Evolutionary conservation across 2,113 vertebrate genomes (phyloP).

Genomic region (Perca flavescens): DNA sequence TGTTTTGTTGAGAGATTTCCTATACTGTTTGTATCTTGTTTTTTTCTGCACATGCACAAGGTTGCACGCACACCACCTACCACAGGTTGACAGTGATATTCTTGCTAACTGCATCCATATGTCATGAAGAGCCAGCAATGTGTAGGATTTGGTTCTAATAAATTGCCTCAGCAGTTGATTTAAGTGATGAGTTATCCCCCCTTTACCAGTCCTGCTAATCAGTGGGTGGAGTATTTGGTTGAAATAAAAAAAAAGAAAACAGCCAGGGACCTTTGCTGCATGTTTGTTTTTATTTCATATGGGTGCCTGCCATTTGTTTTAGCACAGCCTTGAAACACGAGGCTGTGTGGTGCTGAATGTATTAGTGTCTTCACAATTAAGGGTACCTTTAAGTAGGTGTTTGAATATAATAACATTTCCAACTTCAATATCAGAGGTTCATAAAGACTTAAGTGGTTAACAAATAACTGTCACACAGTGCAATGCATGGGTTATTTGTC

Average conservation of each 20-base stretch:
- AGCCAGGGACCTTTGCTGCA: neutral
- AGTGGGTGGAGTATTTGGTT: conserved; percentile 6
- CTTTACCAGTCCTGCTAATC: neutral
- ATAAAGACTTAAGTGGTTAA: neutral
- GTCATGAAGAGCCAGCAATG: neutral
- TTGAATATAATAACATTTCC: neutral
- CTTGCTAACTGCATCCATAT: neutral
- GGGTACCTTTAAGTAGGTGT: neutral
- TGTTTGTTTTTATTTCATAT: neutral
- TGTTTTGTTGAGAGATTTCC: conserved; percentile 32
- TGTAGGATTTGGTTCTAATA: neutral
- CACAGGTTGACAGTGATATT: conserved; percentile 18
- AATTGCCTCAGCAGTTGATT: neutral
- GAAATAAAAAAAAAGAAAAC: neutral
- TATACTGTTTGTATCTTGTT: conserved; percentile 43
- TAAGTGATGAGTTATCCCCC: neutral
- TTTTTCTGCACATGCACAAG: conserved; percentile 25
- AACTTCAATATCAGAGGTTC: neutral
- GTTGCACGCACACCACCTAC: conserved; percentile 46
- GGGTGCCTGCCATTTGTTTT: neutral
- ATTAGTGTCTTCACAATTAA: neutral
- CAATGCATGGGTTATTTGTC: neutral
- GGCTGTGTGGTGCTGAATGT: too few species aligned
- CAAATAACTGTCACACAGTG: neutral
- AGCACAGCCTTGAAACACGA: neutral